Conservation (phyloP, 2,888 invertebrate genomes). For the Oithona nana region DNA sequence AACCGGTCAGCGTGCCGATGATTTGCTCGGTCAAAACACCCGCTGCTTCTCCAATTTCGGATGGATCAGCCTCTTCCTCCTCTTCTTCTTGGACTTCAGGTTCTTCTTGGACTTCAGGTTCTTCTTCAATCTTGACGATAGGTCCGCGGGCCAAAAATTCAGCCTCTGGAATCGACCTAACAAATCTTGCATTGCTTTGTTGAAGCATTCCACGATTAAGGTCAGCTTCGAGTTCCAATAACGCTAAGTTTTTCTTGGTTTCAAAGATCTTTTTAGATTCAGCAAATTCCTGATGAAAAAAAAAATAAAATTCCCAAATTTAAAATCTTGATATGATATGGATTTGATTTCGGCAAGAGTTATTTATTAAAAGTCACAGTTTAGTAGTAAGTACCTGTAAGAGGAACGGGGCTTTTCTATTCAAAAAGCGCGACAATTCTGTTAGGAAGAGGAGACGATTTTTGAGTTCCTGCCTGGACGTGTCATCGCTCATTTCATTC, state of each 20-base stretch:
- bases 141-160: neutral
- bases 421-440: constrained; percentile 3
- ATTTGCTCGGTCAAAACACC: neutral
- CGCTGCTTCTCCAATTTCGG: neutral
- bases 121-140: neutral
- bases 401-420: constrained; percentile 2
- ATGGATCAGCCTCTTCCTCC: neutral
- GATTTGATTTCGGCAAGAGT: too few relatives aligned
- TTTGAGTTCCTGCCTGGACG: neutral
- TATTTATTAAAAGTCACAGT: too few relatives aligned
- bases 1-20: neutral
- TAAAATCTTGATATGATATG: too few relatives aligned
- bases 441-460: neutral
- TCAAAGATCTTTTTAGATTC: neutral
- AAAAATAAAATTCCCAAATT: too few relatives aligned
- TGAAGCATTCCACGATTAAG: neutral
- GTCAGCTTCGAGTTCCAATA: neutral
- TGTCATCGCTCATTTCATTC: too few relatives aligned
- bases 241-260: neutral
- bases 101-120: too few relatives aligned
- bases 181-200: neutral
- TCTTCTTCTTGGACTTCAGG: neutral
- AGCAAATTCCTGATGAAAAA: neutral
- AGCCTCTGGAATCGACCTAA: neutral
- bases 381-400: too few relatives aligned